These are phyloP conservation scores for Lutraria rhynchaena DNA, from an alignment of 1,140 invertebrate genomes.

Conservation along the genomic window DNA sequence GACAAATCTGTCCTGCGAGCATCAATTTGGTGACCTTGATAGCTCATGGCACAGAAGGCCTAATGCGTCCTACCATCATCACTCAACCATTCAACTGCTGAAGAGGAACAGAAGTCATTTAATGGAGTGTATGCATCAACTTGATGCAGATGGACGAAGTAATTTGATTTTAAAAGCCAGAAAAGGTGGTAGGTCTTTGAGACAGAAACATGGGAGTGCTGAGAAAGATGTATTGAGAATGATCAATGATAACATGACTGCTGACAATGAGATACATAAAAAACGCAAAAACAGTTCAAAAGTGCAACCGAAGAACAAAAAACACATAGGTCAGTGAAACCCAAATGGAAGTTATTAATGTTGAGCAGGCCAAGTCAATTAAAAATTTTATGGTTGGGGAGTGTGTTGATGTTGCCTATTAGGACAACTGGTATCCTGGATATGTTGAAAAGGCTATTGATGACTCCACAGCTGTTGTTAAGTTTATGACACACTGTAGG, in stretches of 20 bases:
- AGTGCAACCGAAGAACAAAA: not conserved
- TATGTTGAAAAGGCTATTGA: not conserved
- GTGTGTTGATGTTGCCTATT: constrained; percentile 17
- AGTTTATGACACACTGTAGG: constrained; percentile 4
- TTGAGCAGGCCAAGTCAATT: not conserved
- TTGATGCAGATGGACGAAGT: not conserved
- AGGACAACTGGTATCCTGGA: constrained; percentile 41
- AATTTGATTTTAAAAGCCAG: not conserved
- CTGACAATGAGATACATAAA: too few relatives aligned
- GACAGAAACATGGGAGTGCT: not conserved
- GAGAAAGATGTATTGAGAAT: constrained; percentile 2
- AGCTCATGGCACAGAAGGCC: constrained; percentile 16
- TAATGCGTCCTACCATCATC: constrained; percentile 4
- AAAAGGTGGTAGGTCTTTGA: not conserved
- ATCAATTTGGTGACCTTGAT: constrained; percentile 44
- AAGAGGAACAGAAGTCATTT: constrained; percentile 10
- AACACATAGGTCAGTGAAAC: not conserved
- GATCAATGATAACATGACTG: not conserved
- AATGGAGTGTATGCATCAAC: not conserved
- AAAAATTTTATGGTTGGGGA: not conserved
- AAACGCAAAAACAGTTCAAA: not conserved
- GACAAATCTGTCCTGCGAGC: constrained; percentile 16
- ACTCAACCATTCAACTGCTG: constrained; percentile 15
- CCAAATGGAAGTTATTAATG: too few relatives aligned
- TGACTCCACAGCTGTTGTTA: not conserved